Conservation (phyloP, 2,113 vertebrate species). For the Bagarius yarrelli region DNA sequence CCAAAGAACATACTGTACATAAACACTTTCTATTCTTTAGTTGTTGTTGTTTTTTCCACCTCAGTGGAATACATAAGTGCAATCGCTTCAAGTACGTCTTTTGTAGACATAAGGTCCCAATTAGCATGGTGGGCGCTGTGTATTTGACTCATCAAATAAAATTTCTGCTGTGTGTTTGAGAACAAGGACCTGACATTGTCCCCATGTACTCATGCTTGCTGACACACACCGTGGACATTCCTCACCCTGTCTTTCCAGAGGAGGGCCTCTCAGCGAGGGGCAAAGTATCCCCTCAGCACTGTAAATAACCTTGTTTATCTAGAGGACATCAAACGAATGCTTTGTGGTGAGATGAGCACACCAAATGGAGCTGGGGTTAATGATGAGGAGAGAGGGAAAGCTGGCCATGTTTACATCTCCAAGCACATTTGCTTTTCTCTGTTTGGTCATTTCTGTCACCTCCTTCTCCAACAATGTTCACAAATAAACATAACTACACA, state of each 20-base stretch:
- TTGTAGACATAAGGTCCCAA: constrained; percentile 38
- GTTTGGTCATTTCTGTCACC: constrained; percentile 40
- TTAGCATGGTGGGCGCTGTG: constrained; percentile 24
- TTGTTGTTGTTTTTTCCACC: constrained; percentile 9
- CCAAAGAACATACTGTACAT: not conserved
- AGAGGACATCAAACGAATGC: constrained; percentile 62
- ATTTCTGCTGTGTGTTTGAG: not conserved
- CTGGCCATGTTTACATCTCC: constrained; percentile 37
- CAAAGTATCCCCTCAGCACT: constrained; percentile 46
- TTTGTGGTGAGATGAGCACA: constrained; percentile 64
- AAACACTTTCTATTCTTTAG: constrained; percentile 28
- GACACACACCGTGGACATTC: constrained; percentile 47
- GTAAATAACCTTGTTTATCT: constrained; percentile 67
- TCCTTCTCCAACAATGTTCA: constrained; percentile 32
- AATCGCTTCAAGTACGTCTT: not conserved
- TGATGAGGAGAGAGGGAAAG: constrained; percentile 28
- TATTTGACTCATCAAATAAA: constrained; percentile 7
- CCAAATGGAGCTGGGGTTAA: constrained; percentile 58
- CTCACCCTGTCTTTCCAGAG: constrained; percentile 40
- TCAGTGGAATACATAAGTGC: constrained; percentile 31
- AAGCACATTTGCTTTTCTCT: constrained; percentile 29
- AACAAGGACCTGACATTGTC: constrained; percentile 27
- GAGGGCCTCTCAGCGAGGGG: constrained; percentile 43
- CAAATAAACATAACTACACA: constrained; percentile 30
- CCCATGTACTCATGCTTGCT: constrained; percentile 27